Base-by-base conservation (phyloP, 2,113 vertebrate genomes). In the Gallinago media region DNA sequence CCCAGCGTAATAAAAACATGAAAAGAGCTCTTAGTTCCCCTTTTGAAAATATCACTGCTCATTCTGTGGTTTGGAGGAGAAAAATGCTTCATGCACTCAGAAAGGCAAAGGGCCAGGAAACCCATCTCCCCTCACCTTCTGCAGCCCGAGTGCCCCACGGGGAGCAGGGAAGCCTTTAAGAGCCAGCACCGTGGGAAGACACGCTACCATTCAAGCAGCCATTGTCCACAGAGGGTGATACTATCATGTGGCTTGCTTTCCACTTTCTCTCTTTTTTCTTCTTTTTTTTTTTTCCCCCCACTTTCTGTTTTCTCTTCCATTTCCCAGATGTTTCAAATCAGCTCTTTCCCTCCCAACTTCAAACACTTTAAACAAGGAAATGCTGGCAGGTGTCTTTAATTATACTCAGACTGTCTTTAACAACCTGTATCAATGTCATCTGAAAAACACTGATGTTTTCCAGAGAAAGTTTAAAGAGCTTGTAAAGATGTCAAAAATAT, bases 91-190 rank as follows among this genome's bases (percentile, higher is more conserved):
- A 20, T 19, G 40, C 11, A 11, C 23, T 71, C 2, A 4, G 42
- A 94, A 68, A 70, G 40, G 12, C 20, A 87, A 89, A 72, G 34
- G 65, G 56, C 29, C n/a, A 68, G 58, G 49, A 73, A 80, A 49
- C 4, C 27, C 15, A 83, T 5, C 4, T 68, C 8, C 13, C 19
- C 4, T 32, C 31, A 36, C 14, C 6, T 76, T 73, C 46, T 46
- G n/a, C 61, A 76, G 73, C 11, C 3, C 0, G 0, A n/a, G 15
- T 16, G 1, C 2, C 15, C 15, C 54, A 17, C 0, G 0, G 14
- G 54, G 42, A 59, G 18, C 8, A 66, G 2, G 40, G n/a, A 80
- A 70, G 12, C 16, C 42, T 25, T n/a, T 11, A 68, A 8, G 15
- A 61, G 26, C 19, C 50, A 31, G 19, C 20, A 47, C 12, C 40